Evolutionary conservation across 2,797 vertebrate species (phyloP).

Genomic region (Kryptopterus vitreolus): DNA sequence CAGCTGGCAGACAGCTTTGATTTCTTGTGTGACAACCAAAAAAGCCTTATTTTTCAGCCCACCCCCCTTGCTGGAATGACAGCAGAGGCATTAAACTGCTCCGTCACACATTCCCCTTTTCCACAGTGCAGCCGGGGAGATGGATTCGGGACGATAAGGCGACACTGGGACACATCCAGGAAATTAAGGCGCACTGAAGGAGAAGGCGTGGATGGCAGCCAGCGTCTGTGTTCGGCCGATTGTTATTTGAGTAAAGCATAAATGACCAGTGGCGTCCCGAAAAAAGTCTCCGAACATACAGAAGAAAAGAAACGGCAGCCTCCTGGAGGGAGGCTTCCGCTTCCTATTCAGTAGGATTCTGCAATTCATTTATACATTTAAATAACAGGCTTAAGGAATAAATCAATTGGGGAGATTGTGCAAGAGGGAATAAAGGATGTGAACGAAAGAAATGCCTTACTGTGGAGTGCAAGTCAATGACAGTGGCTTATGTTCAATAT

Average conservation of each 20-base stretch:
- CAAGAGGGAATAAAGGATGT: background rate
- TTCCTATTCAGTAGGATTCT: background rate
- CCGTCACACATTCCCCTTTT: constrained; percentile 53
- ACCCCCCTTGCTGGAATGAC: constrained; percentile 55
- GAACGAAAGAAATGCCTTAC: background rate
- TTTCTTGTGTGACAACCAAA: constrained; percentile 48
- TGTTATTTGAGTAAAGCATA: constrained; percentile 36
- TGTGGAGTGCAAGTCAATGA: background rate
- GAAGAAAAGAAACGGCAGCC: constrained; percentile 41
- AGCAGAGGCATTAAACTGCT: constrained; percentile 59
- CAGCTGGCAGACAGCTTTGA: constrained; percentile 29
- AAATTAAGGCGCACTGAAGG: constrained; percentile 36
- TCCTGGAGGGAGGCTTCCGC: constrained; percentile 43
- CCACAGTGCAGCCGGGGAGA: constrained; percentile 59
- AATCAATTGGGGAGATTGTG: background rate
- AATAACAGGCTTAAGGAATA: constrained; percentile 19
- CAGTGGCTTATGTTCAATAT: background rate
- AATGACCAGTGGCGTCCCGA: constrained; percentile 38
- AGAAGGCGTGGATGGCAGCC: constrained; percentile 32
- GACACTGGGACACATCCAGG: constrained; percentile 22
- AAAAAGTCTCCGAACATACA: constrained; percentile 15
- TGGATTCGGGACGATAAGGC: constrained; percentile 37
- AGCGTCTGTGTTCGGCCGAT: constrained; percentile 28
- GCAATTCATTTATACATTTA: constrained; percentile 18
- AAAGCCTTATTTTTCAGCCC: constrained; percentile 53